Evolutionary conservation across 2,888 invertebrate genomes (phyloP), one percentile per base, ranked within the genome.

Genomic region (Perdita meconis): DNA sequence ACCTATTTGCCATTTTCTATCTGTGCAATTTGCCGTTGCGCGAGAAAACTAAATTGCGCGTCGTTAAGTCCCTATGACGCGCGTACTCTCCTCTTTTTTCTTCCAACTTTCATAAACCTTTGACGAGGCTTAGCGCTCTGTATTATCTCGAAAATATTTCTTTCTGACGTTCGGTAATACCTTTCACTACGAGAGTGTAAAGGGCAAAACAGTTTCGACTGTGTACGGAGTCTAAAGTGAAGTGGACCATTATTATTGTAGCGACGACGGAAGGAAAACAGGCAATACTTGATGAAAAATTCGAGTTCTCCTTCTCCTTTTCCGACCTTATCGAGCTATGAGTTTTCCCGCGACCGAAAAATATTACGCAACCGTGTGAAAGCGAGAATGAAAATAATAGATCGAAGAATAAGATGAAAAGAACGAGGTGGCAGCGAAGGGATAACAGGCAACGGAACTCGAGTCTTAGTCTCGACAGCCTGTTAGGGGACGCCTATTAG

Each of bases 401-500:
- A 10, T 16, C 2, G 19, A 19, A 36, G 36, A 38, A 24, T 13
- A 36, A 40, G 19, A 2, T 2, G 24, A 44, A 10, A 44, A 30
- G 19, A 36, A n/a, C 30, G 36, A 53, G 24, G 38, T 26, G 36
- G 47, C 44, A 19, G 36, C 42, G 30, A 82, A 44, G 34, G 64
- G 51, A 55, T 36, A 64, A 51, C 61, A 34, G 67, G 72, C 55
- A 65, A 57, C 70, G 68, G 66, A 78, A 74, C 81, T 80, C 69
- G 55, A 79, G 75, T 78, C 80, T 79, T 79, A 79, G 82, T 76
- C 82, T 81, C 80, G 76, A 83, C 82, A 86, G 85, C 85, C 86
- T 83, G 85, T 88, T 86, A 87, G 81, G 73, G 73, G 79, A 73
- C 70, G 82, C 85, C 89, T 89, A 89, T 90, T 90, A 90, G 86